Evolutionary conservation across 1,140 invertebrate genomes (phyloP).

Genomic region (Aricia agestis): DNA sequence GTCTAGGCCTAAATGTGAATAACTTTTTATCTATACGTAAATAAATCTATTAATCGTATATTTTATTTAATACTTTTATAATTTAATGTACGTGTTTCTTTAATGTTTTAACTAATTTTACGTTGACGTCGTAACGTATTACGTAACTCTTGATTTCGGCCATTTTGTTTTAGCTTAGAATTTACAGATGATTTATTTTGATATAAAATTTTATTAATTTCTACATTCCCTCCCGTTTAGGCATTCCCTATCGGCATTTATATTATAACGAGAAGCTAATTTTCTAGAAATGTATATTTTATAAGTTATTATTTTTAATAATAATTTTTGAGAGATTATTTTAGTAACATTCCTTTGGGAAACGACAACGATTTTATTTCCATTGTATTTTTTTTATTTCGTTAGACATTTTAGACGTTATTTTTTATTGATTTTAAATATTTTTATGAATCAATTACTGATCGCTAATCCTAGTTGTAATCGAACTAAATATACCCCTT

Average conservation of each 20-base stretch:
- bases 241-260: constrained; percentile 19
- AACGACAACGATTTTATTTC: constrained; percentile 60
- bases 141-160: background rate
- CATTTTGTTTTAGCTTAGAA: background rate
- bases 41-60: background rate
- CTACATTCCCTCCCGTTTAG: constrained; percentile 7
- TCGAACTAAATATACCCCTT: constrained; percentile 32
- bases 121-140: no score
- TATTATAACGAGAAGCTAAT: constrained; percentile 5
- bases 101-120: background rate
- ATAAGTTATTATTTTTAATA: constrained; percentile 40
- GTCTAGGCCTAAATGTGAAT: constrained; percentile 5
- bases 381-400: constrained; percentile 70
- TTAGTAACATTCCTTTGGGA: constrained; percentile 58
- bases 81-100: background rate
- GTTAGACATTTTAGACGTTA: constrained; percentile 61
- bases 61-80: background rate
- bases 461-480: constrained; percentile 33
- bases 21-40: background rate
- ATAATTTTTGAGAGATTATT: constrained; percentile 56
- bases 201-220: background rate
- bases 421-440: constrained; percentile 52
- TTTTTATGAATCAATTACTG: constrained; percentile 37
- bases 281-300: constrained; percentile 21
- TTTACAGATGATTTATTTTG: background rate